A percentile compares a stretch with the other conserved stretches of the same genome.
phyloP scores from a whole-genome alignment of 2,113 vertebrate genomes.

The Oncorhynchus gorbuscha region DNA sequence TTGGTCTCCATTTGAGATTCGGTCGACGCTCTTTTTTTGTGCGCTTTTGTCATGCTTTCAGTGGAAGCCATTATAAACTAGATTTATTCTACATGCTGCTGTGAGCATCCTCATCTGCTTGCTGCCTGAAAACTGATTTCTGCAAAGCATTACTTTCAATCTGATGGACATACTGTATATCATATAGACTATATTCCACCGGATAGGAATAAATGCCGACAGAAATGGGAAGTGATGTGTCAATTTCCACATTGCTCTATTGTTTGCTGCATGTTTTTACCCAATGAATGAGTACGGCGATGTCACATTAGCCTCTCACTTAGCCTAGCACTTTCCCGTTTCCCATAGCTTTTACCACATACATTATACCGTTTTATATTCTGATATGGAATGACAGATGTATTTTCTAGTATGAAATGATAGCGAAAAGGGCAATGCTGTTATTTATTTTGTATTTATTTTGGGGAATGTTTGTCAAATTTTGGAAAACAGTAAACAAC shows the following conservation, averaged over 20 bases:
- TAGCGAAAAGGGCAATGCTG: no score
- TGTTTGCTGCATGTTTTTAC: conserved; percentile 12
- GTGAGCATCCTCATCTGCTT: conserved; percentile 47
- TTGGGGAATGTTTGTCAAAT: not conserved
- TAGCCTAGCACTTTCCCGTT: no score
- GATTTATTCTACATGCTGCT: conserved; percentile 52
- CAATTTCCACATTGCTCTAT: conserved; percentile 50
- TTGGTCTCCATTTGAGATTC: conserved; percentile 24
- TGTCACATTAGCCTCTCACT: not conserved
- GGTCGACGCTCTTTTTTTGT: not conserved
- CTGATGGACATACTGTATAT: conserved; percentile 54
- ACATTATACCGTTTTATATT: no score
- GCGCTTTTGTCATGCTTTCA: conserved; percentile 52
- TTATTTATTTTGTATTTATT: not conserved
- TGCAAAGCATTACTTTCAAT: conserved; percentile 56
- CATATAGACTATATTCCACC: conserved; percentile 34
- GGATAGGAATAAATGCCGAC: conserved; percentile 38
- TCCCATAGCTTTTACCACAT: no score
- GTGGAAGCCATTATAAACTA: conserved; percentile 49
- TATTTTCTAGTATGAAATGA: no score
- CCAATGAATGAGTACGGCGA: not conserved
- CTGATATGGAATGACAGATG: no score
- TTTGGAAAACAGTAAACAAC: not conserved
- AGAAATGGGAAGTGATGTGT: conserved; percentile 55
- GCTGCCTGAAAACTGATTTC: conserved; percentile 53